These are phyloP conservation scores for Agrilus cyanescens DNA, from an alignment of 2,888 invertebrate genomes.

Conservation along the genomic window DNA sequence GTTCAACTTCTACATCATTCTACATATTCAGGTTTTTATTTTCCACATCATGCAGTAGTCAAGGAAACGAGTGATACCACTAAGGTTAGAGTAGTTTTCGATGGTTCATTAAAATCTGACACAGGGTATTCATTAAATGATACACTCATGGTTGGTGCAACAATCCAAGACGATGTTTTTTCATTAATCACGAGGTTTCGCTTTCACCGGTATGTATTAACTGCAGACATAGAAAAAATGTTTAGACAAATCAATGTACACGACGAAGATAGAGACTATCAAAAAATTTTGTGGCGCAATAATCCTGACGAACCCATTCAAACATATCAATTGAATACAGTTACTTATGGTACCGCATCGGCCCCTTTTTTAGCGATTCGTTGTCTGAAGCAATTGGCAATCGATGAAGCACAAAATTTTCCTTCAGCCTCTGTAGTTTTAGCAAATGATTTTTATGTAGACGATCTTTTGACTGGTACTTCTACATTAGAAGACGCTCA, in stretches of 20 bases:
- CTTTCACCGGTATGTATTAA: neutral
- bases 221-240: neutral
- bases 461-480: conserved; percentile 1
- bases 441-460: conserved; percentile 1
- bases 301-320: neutral
- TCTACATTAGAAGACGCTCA: neutral
- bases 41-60: too few species aligned
- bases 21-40: neutral
- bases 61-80: too few species aligned
- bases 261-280: neutral
- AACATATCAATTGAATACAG: conserved; percentile 2
- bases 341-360: too few species aligned
- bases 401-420: neutral
- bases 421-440: neutral
- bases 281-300: neutral
- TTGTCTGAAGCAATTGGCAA: too few species aligned
- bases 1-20: conserved; percentile 13
- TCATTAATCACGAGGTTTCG: neutral
- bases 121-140: neutral
- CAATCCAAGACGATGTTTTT: neutral
- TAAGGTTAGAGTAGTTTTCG: too few species aligned
- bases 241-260: neutral
- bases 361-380: too few species aligned
- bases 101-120: too few species aligned
- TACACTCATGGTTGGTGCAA: neutral